phyloP scores from a whole-genome alignment of 64 coral and sea anemone genomes.

The Porites lutea region DNA sequence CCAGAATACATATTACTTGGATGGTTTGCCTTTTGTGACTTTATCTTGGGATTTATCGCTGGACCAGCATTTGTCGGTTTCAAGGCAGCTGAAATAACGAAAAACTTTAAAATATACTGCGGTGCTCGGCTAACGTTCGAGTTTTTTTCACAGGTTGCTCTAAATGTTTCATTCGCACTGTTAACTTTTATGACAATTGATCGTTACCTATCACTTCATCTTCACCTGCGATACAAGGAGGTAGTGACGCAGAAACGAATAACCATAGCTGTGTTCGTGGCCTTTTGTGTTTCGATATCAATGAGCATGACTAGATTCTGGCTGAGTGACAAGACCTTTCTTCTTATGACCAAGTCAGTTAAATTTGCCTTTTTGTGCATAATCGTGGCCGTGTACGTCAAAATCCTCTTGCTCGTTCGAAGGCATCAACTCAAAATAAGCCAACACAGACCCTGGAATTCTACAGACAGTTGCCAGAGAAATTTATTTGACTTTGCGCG shows the following conservation, averaged over 20 bases:
- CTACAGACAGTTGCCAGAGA: not conserved
- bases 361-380: not conserved
- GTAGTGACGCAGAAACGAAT: not conserved
- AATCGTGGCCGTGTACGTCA: not conserved
- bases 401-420: conserved; percentile 29
- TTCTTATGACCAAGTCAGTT: conserved; percentile 5
- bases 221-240: conserved; percentile 39
- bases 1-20: conserved; percentile 25
- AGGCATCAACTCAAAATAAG: conserved; percentile 20
- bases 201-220: conserved; percentile 23
- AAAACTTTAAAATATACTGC: conserved; percentile 4
- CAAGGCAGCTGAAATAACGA: conserved; percentile 19
- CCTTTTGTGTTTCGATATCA: not conserved
- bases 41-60: conserved; percentile 17
- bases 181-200: conserved; percentile 38
- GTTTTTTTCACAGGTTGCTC: conserved; percentile 20
- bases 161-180: not conserved
- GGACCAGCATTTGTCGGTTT: conserved; percentile 17
- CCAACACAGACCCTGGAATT: not conserved
- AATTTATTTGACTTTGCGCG: conserved; percentile 10
- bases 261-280: not conserved
- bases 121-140: not conserved
- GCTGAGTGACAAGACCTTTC: not conserved
- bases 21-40: conserved; percentile 47
- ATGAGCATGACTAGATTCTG: conserved; percentile 13